Percentiles rank a stretch among this genome's conserved stretches.
phyloP scores from a whole-genome alignment of 1,140 invertebrate species.

The Solenopsis fugax region DNA sequence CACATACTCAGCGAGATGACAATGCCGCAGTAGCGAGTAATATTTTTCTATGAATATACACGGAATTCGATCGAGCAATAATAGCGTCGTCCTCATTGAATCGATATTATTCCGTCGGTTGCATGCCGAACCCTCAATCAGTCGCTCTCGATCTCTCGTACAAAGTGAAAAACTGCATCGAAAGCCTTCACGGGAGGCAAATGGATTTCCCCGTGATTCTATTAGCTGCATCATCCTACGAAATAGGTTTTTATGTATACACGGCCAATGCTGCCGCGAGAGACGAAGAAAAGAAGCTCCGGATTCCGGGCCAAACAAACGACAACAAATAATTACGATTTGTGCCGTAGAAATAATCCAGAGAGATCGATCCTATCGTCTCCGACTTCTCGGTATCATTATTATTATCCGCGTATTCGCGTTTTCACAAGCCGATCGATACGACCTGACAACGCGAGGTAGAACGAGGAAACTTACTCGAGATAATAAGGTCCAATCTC shows the following conservation, averaged over 20 bases:
- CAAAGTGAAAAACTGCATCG: background rate
- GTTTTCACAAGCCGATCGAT: constrained; percentile 13
- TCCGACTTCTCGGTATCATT: constrained; percentile 19
- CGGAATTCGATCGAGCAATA: constrained; percentile 24
- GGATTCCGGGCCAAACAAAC: background rate
- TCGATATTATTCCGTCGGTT: constrained; percentile 19
- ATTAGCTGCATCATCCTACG: background rate
- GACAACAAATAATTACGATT: constrained; percentile 16
- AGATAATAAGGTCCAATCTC: constrained; percentile 52
- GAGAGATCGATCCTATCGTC: background rate
- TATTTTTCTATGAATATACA: constrained; percentile 33
- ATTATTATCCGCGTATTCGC: background rate
- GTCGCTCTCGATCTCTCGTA: background rate
- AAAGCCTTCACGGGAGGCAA: background rate
- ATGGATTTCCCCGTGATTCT: background rate
- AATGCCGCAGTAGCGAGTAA: constrained; percentile 20
- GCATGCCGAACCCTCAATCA: background rate
- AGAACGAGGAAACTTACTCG: constrained; percentile 6
- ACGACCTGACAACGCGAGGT: background rate
- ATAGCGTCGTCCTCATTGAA: constrained; percentile 28
- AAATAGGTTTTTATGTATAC: constrained; percentile 1
- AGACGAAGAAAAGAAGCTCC: background rate
- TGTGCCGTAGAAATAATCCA: constrained; percentile 8
- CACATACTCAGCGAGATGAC: background rate
- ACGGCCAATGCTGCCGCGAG: background rate